phyloP scores from a whole-genome alignment of 1,140 invertebrate genomes.

The Acyrthosiphon pisum region DNA sequence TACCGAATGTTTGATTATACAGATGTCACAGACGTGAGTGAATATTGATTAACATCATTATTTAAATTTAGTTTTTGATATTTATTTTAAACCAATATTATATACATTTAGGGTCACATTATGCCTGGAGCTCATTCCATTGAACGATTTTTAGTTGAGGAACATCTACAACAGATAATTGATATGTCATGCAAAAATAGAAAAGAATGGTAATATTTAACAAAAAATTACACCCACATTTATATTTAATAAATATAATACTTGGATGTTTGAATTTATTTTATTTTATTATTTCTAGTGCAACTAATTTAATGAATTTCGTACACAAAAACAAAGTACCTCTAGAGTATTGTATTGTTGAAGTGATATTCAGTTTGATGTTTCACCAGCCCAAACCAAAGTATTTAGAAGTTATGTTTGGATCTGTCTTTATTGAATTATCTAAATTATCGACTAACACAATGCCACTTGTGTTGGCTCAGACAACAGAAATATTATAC shows the following conservation, averaged over 20 bases:
- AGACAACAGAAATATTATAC: constrained; percentile 97
- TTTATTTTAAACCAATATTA: neutral
- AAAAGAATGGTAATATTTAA: constrained; percentile 82
- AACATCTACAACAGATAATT: constrained; percentile 93
- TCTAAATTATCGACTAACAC: constrained; percentile 96
- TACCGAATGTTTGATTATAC: constrained; percentile 98
- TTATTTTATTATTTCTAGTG: constrained; percentile 68
- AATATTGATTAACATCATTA: constrained; percentile 34
- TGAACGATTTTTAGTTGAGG: constrained; percentile 96
- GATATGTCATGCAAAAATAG: constrained; percentile 87
- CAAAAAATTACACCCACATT: neutral
- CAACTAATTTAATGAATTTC: constrained; percentile 88
- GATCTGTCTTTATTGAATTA: constrained; percentile 93
- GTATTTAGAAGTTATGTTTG: constrained; percentile 93
- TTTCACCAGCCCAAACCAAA: constrained; percentile 89
- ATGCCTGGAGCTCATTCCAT: constrained; percentile 96
- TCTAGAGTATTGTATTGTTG: constrained; percentile 97
- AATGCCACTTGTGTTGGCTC: constrained; percentile 95
- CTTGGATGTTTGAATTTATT: neutral
- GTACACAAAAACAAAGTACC: constrained; percentile 94
- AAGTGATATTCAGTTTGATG: constrained; percentile 93
- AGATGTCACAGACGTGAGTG: constrained; percentile 87
- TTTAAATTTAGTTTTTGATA: constrained; percentile 17
- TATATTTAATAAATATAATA: neutral
- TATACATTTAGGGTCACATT: constrained; percentile 69